Evolutionary conservation across 2,113 vertebrate species (phyloP).

Genomic region (Plestiodon gilberti): DNA sequence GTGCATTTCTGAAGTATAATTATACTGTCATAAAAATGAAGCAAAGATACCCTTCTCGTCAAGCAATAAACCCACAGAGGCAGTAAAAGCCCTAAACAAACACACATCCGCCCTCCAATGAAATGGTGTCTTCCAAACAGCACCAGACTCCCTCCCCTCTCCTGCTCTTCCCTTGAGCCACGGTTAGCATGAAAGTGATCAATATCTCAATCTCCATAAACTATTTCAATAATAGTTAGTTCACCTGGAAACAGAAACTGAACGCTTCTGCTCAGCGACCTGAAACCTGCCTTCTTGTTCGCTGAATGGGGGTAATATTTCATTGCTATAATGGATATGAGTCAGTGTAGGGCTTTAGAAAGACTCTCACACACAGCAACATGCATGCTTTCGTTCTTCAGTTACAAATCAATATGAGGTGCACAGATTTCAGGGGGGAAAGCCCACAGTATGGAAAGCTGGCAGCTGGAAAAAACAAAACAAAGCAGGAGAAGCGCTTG

Average conservation of each 20-base stretch:
- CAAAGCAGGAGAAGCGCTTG: slow-evolving; percentile 28
- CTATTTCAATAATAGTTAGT: slow-evolving; percentile 87
- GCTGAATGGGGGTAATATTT: slow-evolving; percentile 78
- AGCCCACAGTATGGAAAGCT: slow-evolving; percentile 37
- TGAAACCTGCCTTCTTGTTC: slow-evolving; percentile 81
- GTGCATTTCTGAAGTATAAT: slow-evolving; percentile 94
- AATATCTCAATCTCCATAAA: slow-evolving; percentile 95
- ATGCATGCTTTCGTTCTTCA: slow-evolving; percentile 69
- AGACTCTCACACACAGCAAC: slow-evolving; percentile 23
- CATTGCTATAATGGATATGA: slow-evolving; percentile 81
- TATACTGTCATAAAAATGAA: slow-evolving; percentile 95
- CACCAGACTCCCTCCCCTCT: slow-evolving; percentile 56
- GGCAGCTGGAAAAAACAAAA: background rate
- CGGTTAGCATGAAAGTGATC: slow-evolving; percentile 83
- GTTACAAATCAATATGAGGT: slow-evolving; percentile 81
- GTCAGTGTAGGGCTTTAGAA: slow-evolving; percentile 41
- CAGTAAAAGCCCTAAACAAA: slow-evolving; percentile 72
- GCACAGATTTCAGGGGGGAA: slow-evolving; percentile 68
- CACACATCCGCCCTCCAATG: slow-evolving; percentile 70
- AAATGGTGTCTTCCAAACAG: slow-evolving; percentile 76
- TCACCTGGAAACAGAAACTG: slow-evolving; percentile 78
- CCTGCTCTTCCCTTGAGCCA: slow-evolving; percentile 76
- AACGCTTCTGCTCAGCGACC: slow-evolving; percentile 81
- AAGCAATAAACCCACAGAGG: slow-evolving; percentile 78
- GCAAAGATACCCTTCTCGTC: slow-evolving; percentile 86